Base-by-base conservation (phyloP, 2,888 invertebrate species). In the Acleris emargana region DNA sequence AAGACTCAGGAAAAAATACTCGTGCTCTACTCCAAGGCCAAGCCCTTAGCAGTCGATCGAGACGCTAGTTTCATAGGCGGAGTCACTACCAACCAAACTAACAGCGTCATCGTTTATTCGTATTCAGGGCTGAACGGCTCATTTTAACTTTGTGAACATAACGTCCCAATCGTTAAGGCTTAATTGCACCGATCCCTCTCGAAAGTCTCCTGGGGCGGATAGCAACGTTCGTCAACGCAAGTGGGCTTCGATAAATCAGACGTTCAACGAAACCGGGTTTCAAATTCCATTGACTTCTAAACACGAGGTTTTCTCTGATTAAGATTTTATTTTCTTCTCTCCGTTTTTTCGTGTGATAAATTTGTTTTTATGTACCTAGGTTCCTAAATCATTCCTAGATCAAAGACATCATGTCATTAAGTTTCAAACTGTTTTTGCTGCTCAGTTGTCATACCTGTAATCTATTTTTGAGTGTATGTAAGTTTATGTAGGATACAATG, bases 141-240 rank as follows among this genome's bases (percentile, higher is more conserved):
- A 51, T 32, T 61, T 50, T 50, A 32, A 58, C 58, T 64, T 51
- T 60, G 60, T 60, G 50, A 49, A 28, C 45, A 61, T 57, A 61
- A 47, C 57, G 54, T 57, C 45, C 50, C 28, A 57, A 61, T 38
- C 47, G 60, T 66, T 52, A 58, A 38, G 51, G 25, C 50, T 38
- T 61, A 66, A 66, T 66, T 66, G 66, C 57, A 6, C 25, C 49
- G 66, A 66, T 61, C 57, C 57, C 18, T 60, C 45, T 9, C 38
- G 49, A 3, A 32, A 59, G 54, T 51, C 55, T 60, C 60, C 50
- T 6, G 43, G 54, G 58, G 54, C 28, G 52, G 47, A 38, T 38
- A 47, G 60, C 38, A 45, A 28, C 28, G 25, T 57, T 59, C 60
- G 60, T 66, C 60, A 53, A 66, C 66, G 61, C 54, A 61, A 61